Conservation (phyloP, 37 sponge, comb jelly and placozoan genomes). For the Aplysina aerophoba region DNA sequence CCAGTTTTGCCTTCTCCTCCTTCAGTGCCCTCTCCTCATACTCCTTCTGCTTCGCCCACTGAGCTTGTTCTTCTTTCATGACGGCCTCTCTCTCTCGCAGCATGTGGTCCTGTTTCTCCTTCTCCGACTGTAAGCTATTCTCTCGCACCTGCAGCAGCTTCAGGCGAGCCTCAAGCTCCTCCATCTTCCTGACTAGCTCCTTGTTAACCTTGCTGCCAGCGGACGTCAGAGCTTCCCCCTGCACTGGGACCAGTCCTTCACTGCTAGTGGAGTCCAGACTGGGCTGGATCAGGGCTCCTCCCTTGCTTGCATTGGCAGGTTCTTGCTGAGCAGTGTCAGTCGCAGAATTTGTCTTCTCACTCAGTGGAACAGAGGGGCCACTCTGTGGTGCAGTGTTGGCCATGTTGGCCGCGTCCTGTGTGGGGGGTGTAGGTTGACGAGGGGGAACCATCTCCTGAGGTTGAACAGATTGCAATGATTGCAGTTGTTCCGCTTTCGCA, state of each 20-base stretch:
- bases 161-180: conserved; percentile 13
- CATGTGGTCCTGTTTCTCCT: conserved; percentile 9
- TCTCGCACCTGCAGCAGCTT: background rate
- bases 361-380: no score
- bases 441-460: background rate
- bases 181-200: no score
- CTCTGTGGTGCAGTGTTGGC: no score
- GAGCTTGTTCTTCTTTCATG: conserved; percentile 10
- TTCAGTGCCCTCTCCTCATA: conserved; percentile 10
- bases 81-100: conserved; percentile 35
- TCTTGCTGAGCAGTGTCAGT: no score
- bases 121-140: background rate
- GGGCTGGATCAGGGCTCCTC: no score
- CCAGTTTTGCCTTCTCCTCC: conserved; percentile 30
- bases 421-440: background rate
- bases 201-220: background rate
- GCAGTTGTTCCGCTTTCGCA: background rate
- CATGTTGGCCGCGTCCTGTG: background rate
- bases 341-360: no score
- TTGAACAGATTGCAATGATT: background rate
- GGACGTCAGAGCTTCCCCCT: background rate
- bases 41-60: conserved; percentile 19
- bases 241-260: background rate
- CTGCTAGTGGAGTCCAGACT: no score
- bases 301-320: no score